Percentiles rank a stretch among this genome's conserved stretches.
Conservation (phyloP, 2,113 vertebrate species). For the Haemorhous mexicanus region DNA sequence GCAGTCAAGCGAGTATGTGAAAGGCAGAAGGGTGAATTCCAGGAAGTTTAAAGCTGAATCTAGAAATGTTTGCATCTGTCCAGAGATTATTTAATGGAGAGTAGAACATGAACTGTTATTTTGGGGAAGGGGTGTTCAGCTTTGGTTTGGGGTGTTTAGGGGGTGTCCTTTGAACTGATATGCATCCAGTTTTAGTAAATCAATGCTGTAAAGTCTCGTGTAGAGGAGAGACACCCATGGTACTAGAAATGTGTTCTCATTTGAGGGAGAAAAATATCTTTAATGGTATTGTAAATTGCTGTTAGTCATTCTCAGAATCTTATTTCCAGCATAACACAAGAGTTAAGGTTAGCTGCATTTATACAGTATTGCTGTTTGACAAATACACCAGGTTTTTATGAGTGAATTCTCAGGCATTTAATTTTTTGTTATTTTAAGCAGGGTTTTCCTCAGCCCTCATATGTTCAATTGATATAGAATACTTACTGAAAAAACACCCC, state of each 20-base stretch:
- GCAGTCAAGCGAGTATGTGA: neutral
- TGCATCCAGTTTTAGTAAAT: neutral
- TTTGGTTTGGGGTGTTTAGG: accelerated
- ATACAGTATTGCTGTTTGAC: neutral
- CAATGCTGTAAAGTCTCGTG: neutral
- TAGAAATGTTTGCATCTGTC: neutral
- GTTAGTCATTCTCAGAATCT: neutral
- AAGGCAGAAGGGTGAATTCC: neutral
- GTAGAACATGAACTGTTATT: neutral
- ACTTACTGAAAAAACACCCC: neutral
- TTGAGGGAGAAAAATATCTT: neutral
- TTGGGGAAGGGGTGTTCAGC: neutral
- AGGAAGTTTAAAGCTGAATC: neutral
- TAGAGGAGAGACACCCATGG: neutral
- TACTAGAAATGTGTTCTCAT: neutral
- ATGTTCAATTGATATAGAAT: neutral
- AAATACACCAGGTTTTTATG: neutral
- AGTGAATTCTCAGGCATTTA: neutral
- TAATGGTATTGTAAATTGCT: neutral
- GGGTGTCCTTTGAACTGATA: neutral
- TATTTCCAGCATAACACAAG: neutral
- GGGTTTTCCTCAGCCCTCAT: neutral
- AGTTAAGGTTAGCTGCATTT: neutral
- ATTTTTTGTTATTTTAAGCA: neutral
- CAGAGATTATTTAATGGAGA: neutral